Evolutionary conservation across 2,888 invertebrate species (phyloP), one percentile per base, ranked within the genome.

Genomic region (Ypsolopha scabrella): DNA sequence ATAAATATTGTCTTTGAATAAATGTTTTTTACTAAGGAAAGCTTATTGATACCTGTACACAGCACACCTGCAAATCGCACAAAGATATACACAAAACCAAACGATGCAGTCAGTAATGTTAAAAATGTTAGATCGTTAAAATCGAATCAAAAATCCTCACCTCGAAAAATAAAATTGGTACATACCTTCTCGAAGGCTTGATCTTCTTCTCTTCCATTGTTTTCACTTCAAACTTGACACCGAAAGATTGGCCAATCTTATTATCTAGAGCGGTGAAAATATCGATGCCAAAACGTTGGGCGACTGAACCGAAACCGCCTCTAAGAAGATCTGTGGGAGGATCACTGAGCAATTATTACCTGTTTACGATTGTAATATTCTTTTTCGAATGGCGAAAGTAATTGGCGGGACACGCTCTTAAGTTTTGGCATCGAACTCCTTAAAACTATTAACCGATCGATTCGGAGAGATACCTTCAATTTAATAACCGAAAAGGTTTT

Each of bases 41-140:
- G 24, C 24, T 24, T 68, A 85, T 83, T 86, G 85, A 85, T 86
- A 83, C 85, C 83, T 82, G 83, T 77, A 80, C 55, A 61, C 55
- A 58, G 63, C 64, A 68, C 60, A 68, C 70, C 80, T 80, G 77
- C 41, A 63, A 78, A 77, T 70, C 67, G 73, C 78, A 83, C 80
- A 81, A 68, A 44, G 7, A 51, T 41, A 70, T 72, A 76, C 70
- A 75, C 67, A 75, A 41, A 50, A 48, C 68, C 72, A 72, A 64
- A 63, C n/a, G 14, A 34, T 44, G 38, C 13, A 49, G 35, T 51
- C 48, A 53, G 36, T 41, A 35, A 10, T 38, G 64, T 68, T 68
- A 70, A 63, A 61, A 57, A 55, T 24, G 65, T 75, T 75, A 76
- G 67, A 68, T 36, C 56, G 54, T 58, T 57, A 60, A 56, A 60